phyloP scores from a whole-genome alignment of 2,888 invertebrate species.

The Rhynchonema sp. region DNA sequence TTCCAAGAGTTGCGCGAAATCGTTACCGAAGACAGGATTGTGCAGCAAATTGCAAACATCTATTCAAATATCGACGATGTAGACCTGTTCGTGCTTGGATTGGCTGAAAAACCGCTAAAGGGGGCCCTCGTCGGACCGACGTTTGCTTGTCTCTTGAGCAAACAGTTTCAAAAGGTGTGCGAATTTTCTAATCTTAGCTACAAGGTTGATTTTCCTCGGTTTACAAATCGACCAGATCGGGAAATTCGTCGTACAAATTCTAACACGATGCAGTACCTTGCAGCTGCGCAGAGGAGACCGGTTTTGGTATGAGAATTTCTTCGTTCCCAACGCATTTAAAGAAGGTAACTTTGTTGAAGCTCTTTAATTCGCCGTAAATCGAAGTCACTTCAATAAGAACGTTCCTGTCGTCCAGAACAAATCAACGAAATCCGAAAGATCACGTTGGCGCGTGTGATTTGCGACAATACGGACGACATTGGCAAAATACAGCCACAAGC shows the following conservation, averaged over 20 bases:
- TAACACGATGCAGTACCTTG: too few relatives aligned
- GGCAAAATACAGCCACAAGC: conserved; percentile 19
- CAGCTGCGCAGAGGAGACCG: conserved; percentile 6
- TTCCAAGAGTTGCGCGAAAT: conserved; percentile 9
- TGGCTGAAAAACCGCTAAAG: conserved; percentile 20
- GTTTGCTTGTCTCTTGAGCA: conserved; percentile 22
- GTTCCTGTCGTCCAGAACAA: conserved; percentile 10
- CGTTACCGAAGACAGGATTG: conserved; percentile 7
- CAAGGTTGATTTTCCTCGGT: not conserved
- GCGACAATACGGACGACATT: conserved; percentile 22
- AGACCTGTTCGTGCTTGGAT: conserved; percentile 23
- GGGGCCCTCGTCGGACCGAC: conserved; percentile 25
- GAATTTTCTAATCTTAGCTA: not conserved
- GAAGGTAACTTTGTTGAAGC: conserved; percentile 7
- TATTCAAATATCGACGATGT: conserved; percentile 20
- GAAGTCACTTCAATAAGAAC: not conserved
- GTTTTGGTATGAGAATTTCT: conserved; percentile 29
- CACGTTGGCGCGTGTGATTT: conserved; percentile 19
- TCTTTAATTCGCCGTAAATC: too few relatives aligned
- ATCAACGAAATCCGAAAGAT: conserved; percentile 21
- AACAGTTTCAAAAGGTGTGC: conserved; percentile 22
- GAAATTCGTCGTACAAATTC: too few relatives aligned
- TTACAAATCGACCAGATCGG: too few relatives aligned
- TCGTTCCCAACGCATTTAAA: conserved; percentile 22
- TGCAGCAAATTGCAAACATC: conserved; percentile 10